Conservation (phyloP, 2,113 vertebrate species). For the Nannospalax galili region DNA sequence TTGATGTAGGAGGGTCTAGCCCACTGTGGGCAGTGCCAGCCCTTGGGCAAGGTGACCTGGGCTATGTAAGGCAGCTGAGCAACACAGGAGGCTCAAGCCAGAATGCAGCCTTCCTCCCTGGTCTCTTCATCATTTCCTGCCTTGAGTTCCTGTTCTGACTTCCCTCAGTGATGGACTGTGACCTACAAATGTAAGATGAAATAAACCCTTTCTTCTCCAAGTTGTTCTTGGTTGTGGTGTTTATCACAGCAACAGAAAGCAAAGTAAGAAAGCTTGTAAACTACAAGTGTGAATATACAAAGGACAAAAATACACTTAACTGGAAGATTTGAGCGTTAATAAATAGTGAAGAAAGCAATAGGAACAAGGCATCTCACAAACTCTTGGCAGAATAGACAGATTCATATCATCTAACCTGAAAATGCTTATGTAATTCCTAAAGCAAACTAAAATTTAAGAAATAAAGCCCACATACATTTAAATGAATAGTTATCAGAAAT, state of each 20-base stretch:
- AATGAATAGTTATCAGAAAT: background rate
- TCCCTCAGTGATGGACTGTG: no score
- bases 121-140: no score
- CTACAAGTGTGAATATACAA: background rate
- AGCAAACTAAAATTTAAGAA: background rate
- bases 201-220: no score
- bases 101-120: no score
- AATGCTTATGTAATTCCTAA: background rate
- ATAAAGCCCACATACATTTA: background rate
- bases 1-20: no score
- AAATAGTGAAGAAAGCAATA: background rate
- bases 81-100: no score
- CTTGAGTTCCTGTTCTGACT: no score
- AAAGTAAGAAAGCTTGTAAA: background rate
- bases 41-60: no score
- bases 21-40: no score
- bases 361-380: slow-evolving; percentile 6
- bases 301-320: slow-evolving; percentile 43
- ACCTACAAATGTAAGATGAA: no score
- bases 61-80: no score
- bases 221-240: no score
- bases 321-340: background rate
- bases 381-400: background rate
- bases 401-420: background rate
- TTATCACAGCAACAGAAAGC: background rate